phyloP scores from a whole-genome alignment of 1,140 invertebrate species.

The Psilanteris sp. region DNA sequence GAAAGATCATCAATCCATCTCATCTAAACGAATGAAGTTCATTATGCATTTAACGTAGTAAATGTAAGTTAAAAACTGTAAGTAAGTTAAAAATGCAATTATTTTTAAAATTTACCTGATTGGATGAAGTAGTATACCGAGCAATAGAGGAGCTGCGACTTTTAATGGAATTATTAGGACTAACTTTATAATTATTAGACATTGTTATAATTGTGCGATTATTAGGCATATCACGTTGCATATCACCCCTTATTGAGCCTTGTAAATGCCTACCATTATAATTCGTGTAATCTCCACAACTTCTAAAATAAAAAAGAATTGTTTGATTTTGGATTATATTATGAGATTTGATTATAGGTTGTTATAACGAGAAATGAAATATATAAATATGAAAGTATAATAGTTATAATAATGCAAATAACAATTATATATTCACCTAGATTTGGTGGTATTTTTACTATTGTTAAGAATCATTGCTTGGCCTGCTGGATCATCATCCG shows the following conservation, averaged over 20 bases:
- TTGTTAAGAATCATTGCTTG: conserved; percentile 84
- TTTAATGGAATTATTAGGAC: conserved; percentile 86
- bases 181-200: conserved; percentile 82
- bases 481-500: conserved; percentile 75
- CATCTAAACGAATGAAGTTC: conserved; percentile 77
- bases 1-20: conserved; percentile 78
- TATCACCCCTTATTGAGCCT: conserved; percentile 83
- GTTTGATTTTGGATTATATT: too few species aligned
- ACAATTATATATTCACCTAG: conserved; percentile 70
- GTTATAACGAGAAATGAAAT: too few species aligned
- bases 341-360: too few species aligned
- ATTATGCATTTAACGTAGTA: too few species aligned
- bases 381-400: too few species aligned
- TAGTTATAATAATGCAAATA: too few species aligned
- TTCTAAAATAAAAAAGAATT: too few species aligned
- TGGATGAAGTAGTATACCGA: conserved; percentile 71
- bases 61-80: too few species aligned
- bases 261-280: conserved; percentile 85
- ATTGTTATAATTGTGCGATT: conserved; percentile 76
- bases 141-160: conserved; percentile 73
- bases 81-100: too few species aligned
- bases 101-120: conserved; percentile 57
- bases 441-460: conserved; percentile 73
- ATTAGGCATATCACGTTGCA: conserved; percentile 82
- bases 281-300: conserved; percentile 83